Evolutionary conservation across 2,797 vertebrate species (phyloP), one percentile per base, ranked within the genome.

Genomic region (Mallotus villosus): DNA sequence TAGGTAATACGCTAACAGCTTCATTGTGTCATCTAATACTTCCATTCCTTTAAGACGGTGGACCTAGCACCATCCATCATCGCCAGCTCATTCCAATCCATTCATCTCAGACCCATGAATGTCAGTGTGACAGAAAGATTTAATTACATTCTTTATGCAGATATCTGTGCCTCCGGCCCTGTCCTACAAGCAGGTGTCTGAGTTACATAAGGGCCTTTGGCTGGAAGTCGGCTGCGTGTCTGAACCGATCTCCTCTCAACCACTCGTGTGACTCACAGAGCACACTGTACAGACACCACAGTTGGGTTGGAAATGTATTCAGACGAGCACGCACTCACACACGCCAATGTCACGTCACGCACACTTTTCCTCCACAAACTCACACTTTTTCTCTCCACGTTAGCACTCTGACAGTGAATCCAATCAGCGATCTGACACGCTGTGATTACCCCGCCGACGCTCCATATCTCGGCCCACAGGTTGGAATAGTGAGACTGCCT

Each of bases 181-280:
- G 19, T 67, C 49, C 22, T 51, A 67, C 7, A 9, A 37, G 24
- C 21, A 60, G 29, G 62, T 66, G 37, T 71, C 3, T 70, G 49
- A 46, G 71, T 62, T 75, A 22, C 58, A 61, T 58, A 69, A 70
- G 65, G 59, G 5, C 21, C 41, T 67, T 29, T 66, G 67, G 67
- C 74, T 19, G 73, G 27, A 73, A 70, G 72, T 62, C 69, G 58
- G 16, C 61, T n/a, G 81, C 76, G 0, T 78, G 83, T 67, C 78
- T 67, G 68, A 79, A 75, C 87, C 79, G 63, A 82, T 84, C 71
- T 70, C 51, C 69, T 70, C 70, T 70, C 41, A 2, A 51, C 51
- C 64, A 24, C 46, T 5, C 37, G 0, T 70, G 65, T 67, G 74
- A 83, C 78, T 81, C 61, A 72, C 57, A 74, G 55, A 29, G 37